Base-by-base conservation (phyloP, 2,888 invertebrate genomes). In the Dicyrtomina minuta region DNA sequence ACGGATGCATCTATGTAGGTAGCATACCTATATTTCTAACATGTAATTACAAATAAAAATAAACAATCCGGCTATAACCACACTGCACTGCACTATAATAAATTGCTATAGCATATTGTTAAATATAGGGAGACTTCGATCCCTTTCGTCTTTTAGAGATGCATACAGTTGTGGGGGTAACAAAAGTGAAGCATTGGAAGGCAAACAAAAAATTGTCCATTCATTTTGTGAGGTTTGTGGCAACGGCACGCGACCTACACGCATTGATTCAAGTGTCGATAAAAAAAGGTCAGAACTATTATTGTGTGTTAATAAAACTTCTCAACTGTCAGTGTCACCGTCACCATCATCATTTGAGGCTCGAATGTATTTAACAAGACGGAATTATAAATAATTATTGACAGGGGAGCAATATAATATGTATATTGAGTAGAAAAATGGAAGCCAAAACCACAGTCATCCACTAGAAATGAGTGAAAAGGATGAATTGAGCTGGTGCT, bases 201-300 rank as follows among this genome's bases (percentile, higher is more conserved):
- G n/a, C n/a, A n/a, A n/a, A n/a, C n/a, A 33, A 33, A 33, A 33
- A 58, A 27, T 20, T 33, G 58, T 33, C 58, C 58, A 58, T 58
- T 58, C 58, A 33, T 58, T 66, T 70, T 39, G 60, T 60, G 39
- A 26, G 26, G n/a, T 13, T 59, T 70, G 70, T 70, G 70, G 70
- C 24, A 59, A 56, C 8, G 66, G 41, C 71, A 71, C 71, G 66
- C 69, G 71, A 69, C 69, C 60, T 10, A 39, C 71, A 69, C 69
- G 55, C 66, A 66, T 66, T 56, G 68, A 67, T 70, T 56, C 53
- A 53, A 56, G 41, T 39, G 22, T 10, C 55, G 70, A 70, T 70
- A 66, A 70, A 70, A 69, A 70, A 70, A 27, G 44, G 24, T 17
- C 17, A 58, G 43, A 41, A 33, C n/a, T 44, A 20, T 20, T 44